Percentiles rank a stretch among this genome's conserved stretches.
These are phyloP conservation scores for Xyrichtys novacula DNA, from an alignment of 2,797 vertebrate genomes.

Conservation along the genomic window DNA sequence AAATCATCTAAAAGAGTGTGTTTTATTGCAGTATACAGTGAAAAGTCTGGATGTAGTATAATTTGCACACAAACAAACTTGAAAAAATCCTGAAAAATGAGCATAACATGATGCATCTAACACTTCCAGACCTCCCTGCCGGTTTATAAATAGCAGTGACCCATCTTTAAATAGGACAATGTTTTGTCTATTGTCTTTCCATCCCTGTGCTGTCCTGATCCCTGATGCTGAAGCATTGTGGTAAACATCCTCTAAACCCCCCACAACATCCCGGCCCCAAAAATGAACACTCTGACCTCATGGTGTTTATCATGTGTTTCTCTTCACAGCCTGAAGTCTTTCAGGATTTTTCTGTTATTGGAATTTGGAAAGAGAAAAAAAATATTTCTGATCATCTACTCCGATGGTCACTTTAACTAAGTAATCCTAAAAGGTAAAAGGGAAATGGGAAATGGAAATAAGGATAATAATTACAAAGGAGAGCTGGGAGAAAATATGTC, in stretches of 20 bases:
- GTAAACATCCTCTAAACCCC: slow-evolving; percentile 82
- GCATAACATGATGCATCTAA: background rate
- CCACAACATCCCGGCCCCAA: slow-evolving; percentile 32
- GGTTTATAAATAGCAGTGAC: slow-evolving; percentile 74
- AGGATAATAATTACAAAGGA: too few relatives aligned
- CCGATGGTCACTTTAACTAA: too few relatives aligned
- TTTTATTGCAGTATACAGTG: background rate
- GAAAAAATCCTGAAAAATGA: background rate
- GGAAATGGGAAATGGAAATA: too few relatives aligned
- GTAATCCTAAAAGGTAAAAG: too few relatives aligned
- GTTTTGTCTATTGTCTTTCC: slow-evolving; percentile 76
- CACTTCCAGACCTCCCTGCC: slow-evolving; percentile 22
- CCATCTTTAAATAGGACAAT: slow-evolving; percentile 79
- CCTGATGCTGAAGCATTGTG: slow-evolving; percentile 53
- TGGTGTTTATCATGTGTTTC: slow-evolving; percentile 25
- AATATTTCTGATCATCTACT: too few relatives aligned
- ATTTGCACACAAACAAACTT: background rate
- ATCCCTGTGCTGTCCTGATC: slow-evolving; percentile 61
- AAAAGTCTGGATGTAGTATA: background rate
- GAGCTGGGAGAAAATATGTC: too few relatives aligned
- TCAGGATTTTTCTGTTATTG: background rate
- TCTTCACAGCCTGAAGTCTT: background rate
- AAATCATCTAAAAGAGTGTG: background rate
- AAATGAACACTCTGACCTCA: slow-evolving; percentile 38
- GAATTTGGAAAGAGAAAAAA: background rate